A percentile compares a stretch with the other conserved stretches of the same genome.
phyloP scores from a whole-genome alignment of 2,797 vertebrate species.

The Sebastes umbrosus region DNA sequence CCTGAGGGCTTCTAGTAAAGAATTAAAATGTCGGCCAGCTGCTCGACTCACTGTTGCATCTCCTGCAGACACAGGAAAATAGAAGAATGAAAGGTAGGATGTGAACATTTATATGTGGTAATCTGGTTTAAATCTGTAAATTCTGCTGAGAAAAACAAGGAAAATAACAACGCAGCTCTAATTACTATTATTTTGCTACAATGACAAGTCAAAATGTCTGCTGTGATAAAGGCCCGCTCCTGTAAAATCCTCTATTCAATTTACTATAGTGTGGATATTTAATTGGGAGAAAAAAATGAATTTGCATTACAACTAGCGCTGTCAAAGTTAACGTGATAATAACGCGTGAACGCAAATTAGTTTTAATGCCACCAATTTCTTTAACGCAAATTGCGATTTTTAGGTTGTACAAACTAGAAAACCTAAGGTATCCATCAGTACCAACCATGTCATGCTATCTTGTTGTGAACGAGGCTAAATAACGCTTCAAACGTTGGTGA shows the following conservation, averaged over 20 bases:
- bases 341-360: no score
- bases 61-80: not conserved
- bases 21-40: constrained; percentile 9
- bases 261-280: not conserved
- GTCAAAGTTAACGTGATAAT: no score
- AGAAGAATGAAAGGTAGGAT: not conserved
- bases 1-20: not conserved
- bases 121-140: not conserved
- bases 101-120: not conserved
- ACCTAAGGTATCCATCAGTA: no score
- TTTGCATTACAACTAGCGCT: not conserved
- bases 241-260: not conserved
- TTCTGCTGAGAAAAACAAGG: not conserved
- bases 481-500: no score
- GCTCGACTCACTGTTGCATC: not conserved
- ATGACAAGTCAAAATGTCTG: not conserved
- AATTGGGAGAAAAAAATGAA: not conserved
- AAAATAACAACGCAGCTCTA: not conserved
- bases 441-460: no score
- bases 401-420: no score
- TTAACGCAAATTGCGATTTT: no score
- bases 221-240: not conserved
- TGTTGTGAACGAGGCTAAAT: no score
- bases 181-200: not conserved
- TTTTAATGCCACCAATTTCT: no score